phyloP scores from a whole-genome alignment of 35 echinoderm and acorn worm species.

The Patiria miniata region DNA sequence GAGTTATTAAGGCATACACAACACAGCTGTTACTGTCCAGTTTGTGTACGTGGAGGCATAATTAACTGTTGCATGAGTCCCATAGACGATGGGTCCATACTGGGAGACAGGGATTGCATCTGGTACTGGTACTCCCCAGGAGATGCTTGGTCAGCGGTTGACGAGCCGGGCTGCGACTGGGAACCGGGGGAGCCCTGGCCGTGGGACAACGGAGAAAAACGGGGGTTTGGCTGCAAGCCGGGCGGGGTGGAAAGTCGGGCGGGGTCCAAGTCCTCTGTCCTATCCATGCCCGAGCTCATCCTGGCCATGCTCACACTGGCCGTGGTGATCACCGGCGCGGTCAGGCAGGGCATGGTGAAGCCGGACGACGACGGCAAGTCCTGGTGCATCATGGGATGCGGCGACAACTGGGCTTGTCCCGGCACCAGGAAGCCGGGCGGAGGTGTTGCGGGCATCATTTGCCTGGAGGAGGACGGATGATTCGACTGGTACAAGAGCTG shows the following conservation, averaged over 20 bases:
- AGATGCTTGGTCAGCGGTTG: not conserved
- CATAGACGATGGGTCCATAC: not conserved
- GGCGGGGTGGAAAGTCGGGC: not conserved
- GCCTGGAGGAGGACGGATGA: not conserved
- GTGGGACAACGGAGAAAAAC: not conserved
- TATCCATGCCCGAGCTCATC: not conserved
- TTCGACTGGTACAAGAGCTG: not conserved
- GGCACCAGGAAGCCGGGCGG: not conserved
- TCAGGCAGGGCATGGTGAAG: not conserved
- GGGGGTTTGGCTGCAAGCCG: not conserved
- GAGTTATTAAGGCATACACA: too few species aligned
- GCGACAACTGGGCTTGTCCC: not conserved
- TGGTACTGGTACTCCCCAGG: not conserved
- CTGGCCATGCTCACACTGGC: not conserved
- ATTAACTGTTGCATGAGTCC: not conserved
- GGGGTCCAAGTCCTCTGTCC: not conserved
- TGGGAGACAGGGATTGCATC: not conserved
- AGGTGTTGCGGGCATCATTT: not conserved
- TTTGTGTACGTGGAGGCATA: constrained; percentile 2
- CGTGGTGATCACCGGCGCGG: not conserved
- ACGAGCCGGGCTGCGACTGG: not conserved
- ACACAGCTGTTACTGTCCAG: not conserved
- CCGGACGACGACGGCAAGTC: not conserved
- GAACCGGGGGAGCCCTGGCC: not conserved
- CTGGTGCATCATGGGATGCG: not conserved